Evolutionary conservation across 2,797 vertebrate genomes (phyloP).

Genomic region (Pangasius larnaudii): DNA sequence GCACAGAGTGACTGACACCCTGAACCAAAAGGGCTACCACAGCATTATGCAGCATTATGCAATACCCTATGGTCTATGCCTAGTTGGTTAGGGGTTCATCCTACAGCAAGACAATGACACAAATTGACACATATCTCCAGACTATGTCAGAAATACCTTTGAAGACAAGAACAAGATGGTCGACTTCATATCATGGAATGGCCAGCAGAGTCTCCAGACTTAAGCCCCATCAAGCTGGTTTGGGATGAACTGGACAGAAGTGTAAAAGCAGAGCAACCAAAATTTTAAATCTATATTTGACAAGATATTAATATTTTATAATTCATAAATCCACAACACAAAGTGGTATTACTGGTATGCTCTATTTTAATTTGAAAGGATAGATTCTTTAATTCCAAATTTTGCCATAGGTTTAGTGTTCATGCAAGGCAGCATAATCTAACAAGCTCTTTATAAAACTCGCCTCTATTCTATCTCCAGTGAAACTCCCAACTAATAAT

Average conservation of each 20-base stretch:
- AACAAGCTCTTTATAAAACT: neutral
- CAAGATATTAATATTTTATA: neutral
- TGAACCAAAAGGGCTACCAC: neutral
- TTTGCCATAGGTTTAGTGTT: neutral
- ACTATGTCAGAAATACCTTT: neutral
- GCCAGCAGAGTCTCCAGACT: neutral
- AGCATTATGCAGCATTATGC: neutral
- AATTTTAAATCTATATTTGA: neutral
- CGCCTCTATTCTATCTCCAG: neutral
- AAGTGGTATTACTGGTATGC: neutral
- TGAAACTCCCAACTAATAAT: constrained; percentile 21
- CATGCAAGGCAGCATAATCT: neutral
- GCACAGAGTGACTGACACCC: neutral
- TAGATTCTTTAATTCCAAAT: neutral
- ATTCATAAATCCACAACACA: neutral
- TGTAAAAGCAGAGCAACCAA: neutral
- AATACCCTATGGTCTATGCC: neutral
- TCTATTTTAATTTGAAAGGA: neutral
- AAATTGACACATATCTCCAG: neutral
- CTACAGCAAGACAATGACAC: neutral
- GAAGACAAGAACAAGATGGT: neutral
- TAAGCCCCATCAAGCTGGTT: neutral
- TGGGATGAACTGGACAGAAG: neutral
- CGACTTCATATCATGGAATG: neutral
- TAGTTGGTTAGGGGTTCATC: neutral